Percentiles rank a stretch among this genome's conserved stretches.
Conservation (phyloP, 2,113 vertebrate species). For the Cariama cristata region DNA sequence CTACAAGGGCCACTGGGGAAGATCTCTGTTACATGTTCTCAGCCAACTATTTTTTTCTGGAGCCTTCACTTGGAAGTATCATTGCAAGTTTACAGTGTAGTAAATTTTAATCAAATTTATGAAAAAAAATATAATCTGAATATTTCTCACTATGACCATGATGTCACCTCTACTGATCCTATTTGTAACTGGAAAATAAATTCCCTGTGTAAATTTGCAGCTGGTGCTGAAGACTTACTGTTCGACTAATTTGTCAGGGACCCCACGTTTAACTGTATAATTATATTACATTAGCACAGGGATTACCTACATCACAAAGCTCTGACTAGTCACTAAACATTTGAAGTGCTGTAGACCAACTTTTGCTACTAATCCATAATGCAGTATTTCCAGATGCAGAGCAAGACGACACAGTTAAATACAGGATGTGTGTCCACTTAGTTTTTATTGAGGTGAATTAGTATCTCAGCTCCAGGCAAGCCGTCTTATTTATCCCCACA, state of each 20-base stretch:
- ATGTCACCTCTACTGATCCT: background rate
- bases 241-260: background rate
- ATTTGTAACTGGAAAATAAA: background rate
- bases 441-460: background rate
- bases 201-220: background rate
- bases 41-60: background rate
- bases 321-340: background rate
- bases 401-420: background rate
- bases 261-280: background rate
- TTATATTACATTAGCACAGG: background rate
- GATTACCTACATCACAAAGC: background rate
- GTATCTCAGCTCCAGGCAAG: background rate
- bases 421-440: background rate
- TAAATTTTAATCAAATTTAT: background rate
- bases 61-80: background rate
- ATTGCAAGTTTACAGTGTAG: background rate
- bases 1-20: background rate
- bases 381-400: slow-evolving; percentile 7
- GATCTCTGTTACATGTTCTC: background rate
- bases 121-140: background rate
- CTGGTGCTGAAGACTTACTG: background rate
- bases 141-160: background rate
- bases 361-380: background rate
- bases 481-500: background rate
- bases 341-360: background rate